Base-by-base conservation (phyloP, 1,140 invertebrate species). In the Liolophura sinensis region DNA sequence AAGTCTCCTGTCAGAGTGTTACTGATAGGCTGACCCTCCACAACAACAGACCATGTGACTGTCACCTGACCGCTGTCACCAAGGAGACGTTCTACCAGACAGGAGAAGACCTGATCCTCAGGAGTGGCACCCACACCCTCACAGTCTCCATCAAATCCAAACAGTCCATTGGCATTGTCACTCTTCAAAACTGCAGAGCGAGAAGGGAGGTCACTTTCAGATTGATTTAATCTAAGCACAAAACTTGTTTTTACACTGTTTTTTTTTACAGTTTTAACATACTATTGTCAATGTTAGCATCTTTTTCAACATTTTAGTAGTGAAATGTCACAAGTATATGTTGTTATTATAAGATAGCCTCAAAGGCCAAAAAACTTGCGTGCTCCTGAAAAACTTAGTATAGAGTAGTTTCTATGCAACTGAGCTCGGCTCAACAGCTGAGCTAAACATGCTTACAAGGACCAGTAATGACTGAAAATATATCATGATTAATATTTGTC, bases 151-250 rank as follows among this genome's bases (percentile, higher is more conserved):
- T 62, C 51, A 60, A 82, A 79, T 24, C 76, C 74, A 68, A 82
- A 84, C 67, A 81, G 56, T 18, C 82, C 82, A 74, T 83, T 82
- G 20, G 82, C 81, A 76, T 79, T 79, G 74, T 84, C 82, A 76
- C 82, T 84, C 68, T 84, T 84, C 67, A 81, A 58, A 58, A 84
- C 82, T 84, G 69, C 46, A 74, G 74, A 60, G 65, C 48, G 65
- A 72, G 31, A 60, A 57, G 60, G 60, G 46, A 60, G 20, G 62
- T 48, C n/a, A 40, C 7, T 6, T 60, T 27, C 18, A 18, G 15
- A 15, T 16, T 31, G 48, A 27, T 25, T 18, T 22, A 46, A 40
- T 9, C 31, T 40, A 9, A 40, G 31, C 24, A 60, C 16, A 31
- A 31, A 1, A 59, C 1, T 4, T 5, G 15, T 16, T 7, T 22